These are phyloP conservation scores for Merops nubicus DNA, from an alignment of 2,113 vertebrate genomes.

Conservation along the genomic window DNA sequence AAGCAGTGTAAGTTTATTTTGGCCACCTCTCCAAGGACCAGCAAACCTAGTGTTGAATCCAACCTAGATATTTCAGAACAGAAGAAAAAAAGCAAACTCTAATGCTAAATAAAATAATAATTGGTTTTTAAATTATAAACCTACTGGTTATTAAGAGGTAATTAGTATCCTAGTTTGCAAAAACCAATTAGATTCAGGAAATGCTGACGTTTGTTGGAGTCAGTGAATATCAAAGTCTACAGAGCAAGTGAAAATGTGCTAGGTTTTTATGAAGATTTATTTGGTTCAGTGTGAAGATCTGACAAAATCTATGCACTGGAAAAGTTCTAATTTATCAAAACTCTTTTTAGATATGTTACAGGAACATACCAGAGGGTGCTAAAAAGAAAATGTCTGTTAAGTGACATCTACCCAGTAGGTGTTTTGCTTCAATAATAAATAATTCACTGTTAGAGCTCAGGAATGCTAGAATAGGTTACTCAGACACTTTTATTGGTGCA, in stretches of 20 bases:
- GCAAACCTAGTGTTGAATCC: conserved; percentile 58
- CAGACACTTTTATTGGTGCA: not conserved
- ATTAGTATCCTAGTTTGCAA: not conserved
- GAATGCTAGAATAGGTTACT: not conserved
- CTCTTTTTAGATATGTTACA: not conserved
- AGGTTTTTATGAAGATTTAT: not conserved
- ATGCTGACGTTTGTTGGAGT: not conserved
- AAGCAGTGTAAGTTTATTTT: conserved; percentile 70
- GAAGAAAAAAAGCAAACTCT: not conserved
- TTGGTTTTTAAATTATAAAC: not conserved
- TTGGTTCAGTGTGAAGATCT: not conserved
- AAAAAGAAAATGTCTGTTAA: not conserved
- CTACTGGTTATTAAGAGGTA: not conserved
- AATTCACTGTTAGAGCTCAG: not conserved
- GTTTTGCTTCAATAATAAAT: not conserved
- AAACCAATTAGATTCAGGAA: not conserved
- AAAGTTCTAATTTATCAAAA: not conserved
- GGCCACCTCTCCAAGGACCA: conserved; percentile 67
- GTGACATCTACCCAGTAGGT: not conserved
- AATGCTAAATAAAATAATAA: not conserved
- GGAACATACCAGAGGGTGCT: not conserved
- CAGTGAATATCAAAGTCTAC: not conserved
- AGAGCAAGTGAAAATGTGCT: not conserved
- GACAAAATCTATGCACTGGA: not conserved
- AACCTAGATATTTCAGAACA: conserved; percentile 51